Evolutionary conservation across 2,888 invertebrate genomes (phyloP), one percentile per base, ranked within the genome.

Genomic region (Aromia moschata): DNA sequence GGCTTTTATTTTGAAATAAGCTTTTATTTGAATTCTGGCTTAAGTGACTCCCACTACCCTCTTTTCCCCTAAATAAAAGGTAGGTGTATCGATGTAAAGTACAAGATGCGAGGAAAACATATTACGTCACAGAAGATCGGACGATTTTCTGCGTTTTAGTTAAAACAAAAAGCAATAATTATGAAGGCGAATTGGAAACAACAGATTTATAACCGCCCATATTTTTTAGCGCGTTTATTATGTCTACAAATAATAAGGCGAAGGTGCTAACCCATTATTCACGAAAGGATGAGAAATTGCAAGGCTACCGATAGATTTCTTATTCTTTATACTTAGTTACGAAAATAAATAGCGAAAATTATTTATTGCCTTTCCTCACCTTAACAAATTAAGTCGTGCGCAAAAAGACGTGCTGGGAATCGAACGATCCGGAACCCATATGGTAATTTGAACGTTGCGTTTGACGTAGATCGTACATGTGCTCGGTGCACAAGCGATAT

Each of bases 311-410:
- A 7, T 7, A 25, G 25, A 25, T 7, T 25, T 25, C n/a, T n/a
- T n/a, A n/a, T 25, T 25, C 9, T 33, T 2, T 33, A 33, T 33
- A 33, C n/a, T 33, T 33, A 33, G 2, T 3, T 33, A 33, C n/a
- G n/a, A 33, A 10, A 33, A 33, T 33, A 33, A 33, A 33, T 33
- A 33, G 11, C n/a, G n/a, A 10, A 33, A 33, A 33, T 33, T 33
- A 33, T 33, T 33, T 33, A 33, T 33, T 33, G 11, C 33, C 33
- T 33, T 33, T 33, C 33, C 33, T 7, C 33, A 11, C 10, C n/a
- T 33, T 33, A 33, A n/a, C n/a, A n/a, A 33, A 33, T 33, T 33
- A 33, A 33, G 10, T 33, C 33, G 33, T 33, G 33, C 33, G 33
- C 11, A 33, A 33, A 33, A 33, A 33, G n/a, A 11, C 33, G 25